phyloP scores from a whole-genome alignment of 2,113 vertebrate species.

The Oryzias curvinotus region DNA sequence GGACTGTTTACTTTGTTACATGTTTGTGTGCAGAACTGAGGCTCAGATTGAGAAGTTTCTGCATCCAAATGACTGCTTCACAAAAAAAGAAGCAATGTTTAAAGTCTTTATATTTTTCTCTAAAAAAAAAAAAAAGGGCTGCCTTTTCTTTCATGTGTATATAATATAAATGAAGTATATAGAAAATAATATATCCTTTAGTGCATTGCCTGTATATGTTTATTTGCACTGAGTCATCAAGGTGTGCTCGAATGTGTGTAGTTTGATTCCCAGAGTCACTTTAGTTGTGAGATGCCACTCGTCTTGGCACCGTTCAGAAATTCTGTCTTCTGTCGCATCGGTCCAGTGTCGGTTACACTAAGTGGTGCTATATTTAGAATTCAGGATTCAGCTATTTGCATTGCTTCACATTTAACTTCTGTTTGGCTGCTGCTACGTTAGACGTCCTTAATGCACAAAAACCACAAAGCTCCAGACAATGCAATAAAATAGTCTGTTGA shows the following conservation, averaged over 20 bases:
- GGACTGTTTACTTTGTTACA: constrained; percentile 46
- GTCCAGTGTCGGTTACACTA: constrained; percentile 49
- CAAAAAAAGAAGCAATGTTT: constrained; percentile 63
- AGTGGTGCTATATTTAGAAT: constrained; percentile 87
- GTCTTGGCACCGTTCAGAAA: constrained; percentile 40
- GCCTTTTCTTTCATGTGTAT: constrained; percentile 86
- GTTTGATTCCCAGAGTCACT: constrained; percentile 36
- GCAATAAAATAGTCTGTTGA: constrained; percentile 48
- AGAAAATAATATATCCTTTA: constrained; percentile 74
- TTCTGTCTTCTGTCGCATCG: constrained; percentile 31
- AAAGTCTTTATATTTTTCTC: constrained; percentile 78
- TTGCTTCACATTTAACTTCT: constrained; percentile 53
- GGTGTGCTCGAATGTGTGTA: constrained; percentile 38
- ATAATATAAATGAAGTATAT: constrained; percentile 77
- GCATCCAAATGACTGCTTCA: constrained; percentile 78
- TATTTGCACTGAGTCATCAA: constrained; percentile 69
- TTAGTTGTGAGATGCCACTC: constrained; percentile 34
- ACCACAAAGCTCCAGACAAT: constrained; percentile 17
- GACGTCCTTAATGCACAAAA: constrained; percentile 20
- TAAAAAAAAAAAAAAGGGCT: constrained; percentile 92
- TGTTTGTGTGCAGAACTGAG: constrained; percentile 38
- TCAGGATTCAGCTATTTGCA: constrained; percentile 70
- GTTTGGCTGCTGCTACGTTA: constrained; percentile 28
- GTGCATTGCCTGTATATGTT: constrained; percentile 81
- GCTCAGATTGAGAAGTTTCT: constrained; percentile 57